Percentiles rank a stretch among this genome's conserved stretches.
These are phyloP conservation scores for Thryonomys swinderianus DNA, from an alignment of 2,113 vertebrate genomes.

Conservation along the genomic window DNA sequence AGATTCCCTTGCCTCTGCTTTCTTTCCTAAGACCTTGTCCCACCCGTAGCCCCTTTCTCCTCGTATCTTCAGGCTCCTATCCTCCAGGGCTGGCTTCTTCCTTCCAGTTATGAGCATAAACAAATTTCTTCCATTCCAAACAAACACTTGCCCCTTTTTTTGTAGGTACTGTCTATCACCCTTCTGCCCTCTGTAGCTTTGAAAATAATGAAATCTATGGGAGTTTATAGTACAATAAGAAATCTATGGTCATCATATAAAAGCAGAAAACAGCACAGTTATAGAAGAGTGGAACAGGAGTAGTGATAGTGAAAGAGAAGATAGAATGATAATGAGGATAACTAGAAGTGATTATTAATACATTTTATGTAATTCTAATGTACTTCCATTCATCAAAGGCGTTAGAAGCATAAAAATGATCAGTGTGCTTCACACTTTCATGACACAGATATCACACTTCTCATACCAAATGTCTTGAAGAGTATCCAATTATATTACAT, in stretches of 20 bases:
- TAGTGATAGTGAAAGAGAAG: neutral
- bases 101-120: neutral
- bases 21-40: slow-evolving; percentile 29
- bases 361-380: neutral
- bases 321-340: neutral
- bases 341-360: neutral
- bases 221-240: neutral
- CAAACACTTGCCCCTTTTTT: neutral
- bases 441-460: neutral
- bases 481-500: neutral
- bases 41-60: neutral
- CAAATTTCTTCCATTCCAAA: neutral
- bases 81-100: neutral
- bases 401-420: neutral
- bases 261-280: neutral
- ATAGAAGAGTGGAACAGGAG: neutral
- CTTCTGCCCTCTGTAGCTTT: neutral
- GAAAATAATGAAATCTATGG: neutral
- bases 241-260: neutral
- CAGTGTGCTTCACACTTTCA: neutral
- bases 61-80: neutral
- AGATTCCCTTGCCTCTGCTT: neutral
- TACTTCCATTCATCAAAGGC: neutral
- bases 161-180: neutral
- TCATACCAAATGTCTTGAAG: neutral